Base-by-base conservation (phyloP, 2,888 invertebrate genomes). In the Hirtodrosophila histrioides region DNA sequence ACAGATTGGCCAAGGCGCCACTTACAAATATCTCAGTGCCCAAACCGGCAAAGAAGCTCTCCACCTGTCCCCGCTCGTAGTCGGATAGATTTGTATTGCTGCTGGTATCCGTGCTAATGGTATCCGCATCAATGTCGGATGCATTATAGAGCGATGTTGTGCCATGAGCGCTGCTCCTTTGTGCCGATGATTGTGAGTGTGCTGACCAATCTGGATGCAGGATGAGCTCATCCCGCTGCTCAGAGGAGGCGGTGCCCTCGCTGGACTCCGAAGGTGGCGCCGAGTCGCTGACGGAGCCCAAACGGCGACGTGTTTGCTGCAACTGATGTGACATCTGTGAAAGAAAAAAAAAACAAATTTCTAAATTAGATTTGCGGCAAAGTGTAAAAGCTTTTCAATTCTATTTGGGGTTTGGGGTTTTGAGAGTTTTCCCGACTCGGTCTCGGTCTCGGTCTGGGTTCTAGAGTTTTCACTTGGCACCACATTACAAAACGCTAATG, bases 1-100 rank as follows among this genome's bases (percentile, higher is more conserved):
- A 95, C 41, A 95, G 91, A 90, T 95, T 95, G 43, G 95, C 96
- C 87, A 96, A 90, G 7, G 96, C 95, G 69, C 94, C 94, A 88
- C 96, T 94, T 3, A 96, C 96, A 89, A 93, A 95, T 37, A 97
- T 94, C 91, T 95, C 95, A 0, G 96, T 95, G 89, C 96, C 96
- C 66, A 96, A 93, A 51, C 96, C 96, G 65, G 94, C 93, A 86
- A 95, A 95, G 90, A 95, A 95, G 55, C 94, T 93, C 89, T 96
- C 95, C 61, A 96, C 94, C 89, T 95, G 95, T 36, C 93, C 93
- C 53, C 94, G 92, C 88, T 95, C 95, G 65, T 93, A 91, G 53
- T 94, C 94, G 7, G 94, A 93, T 48, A 95, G 93, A 63, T 91
- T 90, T 11, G 91, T 90, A 45, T 91, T 91, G 84, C 86, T 90